Base-by-base conservation (phyloP, 2,888 invertebrate genomes). In the Hylaea fasciaria region DNA sequence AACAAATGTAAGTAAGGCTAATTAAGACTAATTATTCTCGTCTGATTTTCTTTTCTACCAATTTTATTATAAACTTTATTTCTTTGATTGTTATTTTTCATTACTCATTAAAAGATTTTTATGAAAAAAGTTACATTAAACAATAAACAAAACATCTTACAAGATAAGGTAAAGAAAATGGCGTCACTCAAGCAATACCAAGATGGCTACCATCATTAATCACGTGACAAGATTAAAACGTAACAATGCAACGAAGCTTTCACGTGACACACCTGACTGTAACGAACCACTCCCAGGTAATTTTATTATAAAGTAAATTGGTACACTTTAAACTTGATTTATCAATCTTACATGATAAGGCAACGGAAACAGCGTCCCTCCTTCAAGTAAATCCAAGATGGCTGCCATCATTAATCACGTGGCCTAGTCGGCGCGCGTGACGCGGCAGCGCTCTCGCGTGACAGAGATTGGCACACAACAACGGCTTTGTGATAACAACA, bases 201-300 rank as follows among this genome's bases (percentile, higher is more conserved):
- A 79, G 68, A 79, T 77, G 77, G 74, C 72, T 56, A 57, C 37
- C 53, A 45, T 64, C 74, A 80, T 81, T 80, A 78, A 80, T 81
- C 80, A 79, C 73, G 69, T 64, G 70, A 68, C 78, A 65, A 57
- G 64, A 49, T 32, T 29, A 12, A 29, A 35, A 57, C 56, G 50
- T 60, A 50, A 50, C 54, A 8, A 32, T 32, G 50, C 48, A 57
- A 65, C 64, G 29, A 62, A 61, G 70, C 67, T 63, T 56, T 69
- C 54, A 63, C 62, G 68, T 68, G 66, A 53, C 66, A 48, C 49
- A 65, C 32, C 32, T 32, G 32, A 32, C 32, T 7, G 9, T 7
- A 4, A 32, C 7, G 7, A 32, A 8, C 10, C 32, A 32, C 32
- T 32, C 32, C 32, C 1, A 32, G 10, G 3, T 32, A 32, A 32